These are phyloP conservation scores for Diabrotica undecimpunctata DNA, from an alignment of 1,140 invertebrate genomes.

Conservation along the genomic window DNA sequence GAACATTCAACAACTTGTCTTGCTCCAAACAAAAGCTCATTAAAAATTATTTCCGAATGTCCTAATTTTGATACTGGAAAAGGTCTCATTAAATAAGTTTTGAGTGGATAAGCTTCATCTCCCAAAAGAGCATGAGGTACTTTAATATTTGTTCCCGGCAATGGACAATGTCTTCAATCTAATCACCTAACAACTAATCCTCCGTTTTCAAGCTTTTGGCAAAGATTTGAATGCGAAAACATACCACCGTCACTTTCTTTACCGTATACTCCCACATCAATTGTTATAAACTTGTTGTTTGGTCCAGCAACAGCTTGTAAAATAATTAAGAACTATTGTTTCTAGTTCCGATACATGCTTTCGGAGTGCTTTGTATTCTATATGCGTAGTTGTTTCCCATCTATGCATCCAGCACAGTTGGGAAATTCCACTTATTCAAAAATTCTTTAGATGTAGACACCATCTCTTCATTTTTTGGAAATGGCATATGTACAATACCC, in stretches of 20 bases:
- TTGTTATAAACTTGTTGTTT: constrained; percentile 46
- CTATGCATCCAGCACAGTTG: constrained; percentile 44
- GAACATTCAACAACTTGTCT: constrained; percentile 10
- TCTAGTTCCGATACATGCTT: constrained; percentile 45
- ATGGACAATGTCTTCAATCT: not conserved
- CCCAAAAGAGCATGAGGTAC: too few species aligned
- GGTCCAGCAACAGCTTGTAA: constrained; percentile 44
- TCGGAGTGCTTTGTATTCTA: constrained; percentile 38
- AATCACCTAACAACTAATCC: constrained; percentile 11
- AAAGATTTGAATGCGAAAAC: constrained; percentile 25
- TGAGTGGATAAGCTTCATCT: too few species aligned
- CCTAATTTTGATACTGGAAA: too few species aligned
- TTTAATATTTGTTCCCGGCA: too few species aligned
- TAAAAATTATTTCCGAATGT: constrained; percentile 22
- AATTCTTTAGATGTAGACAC: constrained; percentile 39
- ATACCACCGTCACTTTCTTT: constrained; percentile 46
- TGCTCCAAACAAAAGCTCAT: constrained; percentile 11
- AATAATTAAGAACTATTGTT: constrained; percentile 45
- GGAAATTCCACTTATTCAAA: constrained; percentile 40
- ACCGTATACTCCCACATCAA: too few species aligned
- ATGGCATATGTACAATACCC: too few species aligned
- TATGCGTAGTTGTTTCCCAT: too few species aligned
- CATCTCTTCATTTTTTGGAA: constrained; percentile 37
- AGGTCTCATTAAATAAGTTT: too few species aligned
- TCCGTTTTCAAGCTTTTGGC: constrained; percentile 8